Conservation (phyloP, 2,888 invertebrate species). For the Melanargia galathea region DNA sequence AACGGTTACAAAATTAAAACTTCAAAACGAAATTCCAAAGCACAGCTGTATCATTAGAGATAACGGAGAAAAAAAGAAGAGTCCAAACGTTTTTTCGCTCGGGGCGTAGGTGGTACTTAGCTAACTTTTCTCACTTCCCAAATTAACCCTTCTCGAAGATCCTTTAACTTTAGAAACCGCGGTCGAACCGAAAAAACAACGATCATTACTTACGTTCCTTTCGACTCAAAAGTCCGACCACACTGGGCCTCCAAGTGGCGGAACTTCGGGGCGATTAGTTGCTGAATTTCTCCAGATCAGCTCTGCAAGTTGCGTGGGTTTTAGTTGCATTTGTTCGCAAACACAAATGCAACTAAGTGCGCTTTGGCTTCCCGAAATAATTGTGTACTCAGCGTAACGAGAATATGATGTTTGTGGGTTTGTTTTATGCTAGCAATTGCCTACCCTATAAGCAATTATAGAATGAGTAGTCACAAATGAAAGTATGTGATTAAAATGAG, state of each 20-base stretch:
- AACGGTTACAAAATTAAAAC: conserved; percentile 27
- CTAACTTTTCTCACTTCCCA: conserved; percentile 34
- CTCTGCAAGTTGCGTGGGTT: conserved; percentile 36
- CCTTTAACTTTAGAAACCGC: conserved; percentile 36
- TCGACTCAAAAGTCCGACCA: conserved; percentile 40
- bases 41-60: conserved; percentile 27
- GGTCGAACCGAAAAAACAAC: conserved; percentile 39
- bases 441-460: neutral
- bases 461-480: neutral
- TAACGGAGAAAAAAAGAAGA: conserved; percentile 15
- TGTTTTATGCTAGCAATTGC: neutral
- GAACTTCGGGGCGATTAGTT: conserved; percentile 50
- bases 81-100: conserved; percentile 32
- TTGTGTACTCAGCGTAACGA: conserved; percentile 18
- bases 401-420: conserved; percentile 4
- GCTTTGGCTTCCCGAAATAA: conserved; percentile 26
- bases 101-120: conserved; percentile 24
- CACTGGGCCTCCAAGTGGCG: conserved; percentile 38
- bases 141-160: conserved; percentile 39
- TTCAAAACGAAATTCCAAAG: conserved; percentile 22
- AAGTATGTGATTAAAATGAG: neutral
- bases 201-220: conserved; percentile 37
- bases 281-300: conserved; percentile 44
- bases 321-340: conserved; percentile 34
- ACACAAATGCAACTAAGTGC: conserved; percentile 17